Evolutionary conservation across 1,140 invertebrate genomes (phyloP), one percentile per base, ranked within the genome.

Genomic region (Pogonomyrmex californicus): DNA sequence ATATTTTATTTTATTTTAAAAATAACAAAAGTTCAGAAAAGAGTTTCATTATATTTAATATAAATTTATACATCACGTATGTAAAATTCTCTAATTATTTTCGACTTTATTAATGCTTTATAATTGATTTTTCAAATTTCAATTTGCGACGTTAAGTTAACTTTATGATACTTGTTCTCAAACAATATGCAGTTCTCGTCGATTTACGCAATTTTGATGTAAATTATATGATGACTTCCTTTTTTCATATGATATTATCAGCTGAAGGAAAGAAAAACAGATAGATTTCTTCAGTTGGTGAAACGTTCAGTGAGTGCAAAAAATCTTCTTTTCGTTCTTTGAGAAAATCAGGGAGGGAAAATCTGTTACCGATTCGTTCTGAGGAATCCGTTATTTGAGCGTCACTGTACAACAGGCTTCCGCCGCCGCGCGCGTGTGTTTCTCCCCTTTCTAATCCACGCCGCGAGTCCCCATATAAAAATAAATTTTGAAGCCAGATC

Each of bases 371-470:
- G 44, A 17, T 30, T 30, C 9, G 36, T 33, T 65, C 41, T 10
- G n/a, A 36, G 12, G 33, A 78, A 51, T 49, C 17, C 41, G n/a
- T 4, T 17, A 47, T 66, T 78, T 79, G 76, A 79, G 76, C 60
- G 44, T 9, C 76, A 79, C 76, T 79, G 76, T 33, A 44, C 36
- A 17, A 3, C n/a, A 51, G 62, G 60, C 76, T 79, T 79, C 76
- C 76, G 76, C 76, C 76, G 60, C 23, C 60, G 14, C n/a, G 44
- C 33, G 56, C 41, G 62, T n/a, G 60, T 79, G 33, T 79, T 79
- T 79, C 76, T 79, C 76, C 76, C 76, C 76, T 79, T 79, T 79
- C 62, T 66, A 79, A 79, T 79, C 44, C 76, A 38, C 76, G 6
- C n/a, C 44, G 60, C 76, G 33, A 30, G n/a, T 66, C 14, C 76